A percentile compares a stretch with the other conserved stretches of the same genome.
phyloP scores from a whole-genome alignment of 2,113 vertebrate species.

The Cercopithecus mona region DNA sequence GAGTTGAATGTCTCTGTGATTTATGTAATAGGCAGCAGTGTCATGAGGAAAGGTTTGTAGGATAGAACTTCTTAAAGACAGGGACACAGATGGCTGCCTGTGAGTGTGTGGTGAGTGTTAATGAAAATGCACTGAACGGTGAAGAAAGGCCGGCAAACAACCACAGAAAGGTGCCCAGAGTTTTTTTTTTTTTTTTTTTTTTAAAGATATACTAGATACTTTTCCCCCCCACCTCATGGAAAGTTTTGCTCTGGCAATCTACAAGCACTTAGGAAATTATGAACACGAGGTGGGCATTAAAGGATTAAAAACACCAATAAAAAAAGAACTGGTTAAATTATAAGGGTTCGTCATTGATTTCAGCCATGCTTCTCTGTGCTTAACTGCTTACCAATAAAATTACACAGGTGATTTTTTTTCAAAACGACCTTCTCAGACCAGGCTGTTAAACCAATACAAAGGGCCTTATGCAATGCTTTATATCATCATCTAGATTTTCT shows the following conservation, averaged over 20 bases:
- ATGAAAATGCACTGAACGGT: conserved; percentile 14
- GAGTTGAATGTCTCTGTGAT: conserved; percentile 52
- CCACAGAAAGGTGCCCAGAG: neutral
- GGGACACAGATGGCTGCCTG: conserved; percentile 53
- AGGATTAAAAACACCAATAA: neutral
- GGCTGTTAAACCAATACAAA: neutral
- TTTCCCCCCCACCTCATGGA: neutral
- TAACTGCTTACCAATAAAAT: neutral
- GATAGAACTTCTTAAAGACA: conserved; percentile 48
- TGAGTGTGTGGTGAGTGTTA: conserved; percentile 13
- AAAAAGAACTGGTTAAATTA: neutral
- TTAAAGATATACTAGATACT: neutral
- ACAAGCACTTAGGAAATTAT: neutral
- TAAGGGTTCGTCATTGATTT: neutral
- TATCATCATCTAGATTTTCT: neutral
- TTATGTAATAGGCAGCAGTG: conserved; percentile 57
- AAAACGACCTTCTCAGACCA: neutral
- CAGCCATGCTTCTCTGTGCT: neutral
- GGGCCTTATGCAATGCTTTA: neutral
- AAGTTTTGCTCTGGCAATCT: neutral
- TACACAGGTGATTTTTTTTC: neutral
- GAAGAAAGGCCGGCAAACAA: neutral
- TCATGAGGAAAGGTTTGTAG: conserved; percentile 48
- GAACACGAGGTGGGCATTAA: neutral
- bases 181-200: neutral